Evolutionary conservation across 2,888 invertebrate genomes (phyloP).

Genomic region (Calameuta filiformis): DNA sequence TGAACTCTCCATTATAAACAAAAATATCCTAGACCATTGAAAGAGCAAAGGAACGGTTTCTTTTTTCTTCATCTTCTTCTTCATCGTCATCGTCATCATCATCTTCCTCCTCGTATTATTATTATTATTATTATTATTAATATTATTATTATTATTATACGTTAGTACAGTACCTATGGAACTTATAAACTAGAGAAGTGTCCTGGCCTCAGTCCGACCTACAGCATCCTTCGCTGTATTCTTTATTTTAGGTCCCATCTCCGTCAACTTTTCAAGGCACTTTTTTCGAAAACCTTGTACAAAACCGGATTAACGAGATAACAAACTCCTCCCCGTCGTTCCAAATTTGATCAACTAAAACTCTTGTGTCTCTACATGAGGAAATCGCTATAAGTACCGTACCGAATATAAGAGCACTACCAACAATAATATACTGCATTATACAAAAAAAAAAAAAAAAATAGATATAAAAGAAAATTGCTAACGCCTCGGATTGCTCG

Average conservation of each 20-base stretch:
- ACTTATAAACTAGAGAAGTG: slow-evolving; percentile 57
- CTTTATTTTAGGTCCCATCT: slow-evolving; percentile 48
- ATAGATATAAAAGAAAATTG: slow-evolving; percentile 1
- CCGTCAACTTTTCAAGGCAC: slow-evolving; percentile 34
- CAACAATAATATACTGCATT: slow-evolving; percentile 20
- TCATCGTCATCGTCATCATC: too few species aligned
- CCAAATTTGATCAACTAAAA: slow-evolving; percentile 15
- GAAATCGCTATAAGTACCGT: slow-evolving; percentile 22
- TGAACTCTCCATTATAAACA: slow-evolving; percentile 26
- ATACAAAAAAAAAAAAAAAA: background rate
- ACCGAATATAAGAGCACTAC: background rate
- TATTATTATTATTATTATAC: slow-evolving; percentile 13
- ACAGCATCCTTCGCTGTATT: slow-evolving; percentile 40
- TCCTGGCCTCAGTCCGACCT: slow-evolving; percentile 52
- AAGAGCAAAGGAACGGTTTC: slow-evolving; percentile 26
- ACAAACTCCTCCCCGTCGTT: slow-evolving; percentile 8
- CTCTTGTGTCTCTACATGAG: background rate
- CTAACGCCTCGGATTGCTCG: background rate
- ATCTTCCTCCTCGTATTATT: too few species aligned
- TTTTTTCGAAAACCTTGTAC: slow-evolving; percentile 28
- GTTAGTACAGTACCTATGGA: slow-evolving; percentile 46
- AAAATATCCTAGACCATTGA: slow-evolving; percentile 20
- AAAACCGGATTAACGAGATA: slow-evolving; percentile 10
- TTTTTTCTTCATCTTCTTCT: background rate
- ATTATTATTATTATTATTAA: too few species aligned